These are phyloP conservation scores for Cynocephalus volans DNA, from an alignment of 2,113 vertebrate genomes.

Conservation along the genomic window DNA sequence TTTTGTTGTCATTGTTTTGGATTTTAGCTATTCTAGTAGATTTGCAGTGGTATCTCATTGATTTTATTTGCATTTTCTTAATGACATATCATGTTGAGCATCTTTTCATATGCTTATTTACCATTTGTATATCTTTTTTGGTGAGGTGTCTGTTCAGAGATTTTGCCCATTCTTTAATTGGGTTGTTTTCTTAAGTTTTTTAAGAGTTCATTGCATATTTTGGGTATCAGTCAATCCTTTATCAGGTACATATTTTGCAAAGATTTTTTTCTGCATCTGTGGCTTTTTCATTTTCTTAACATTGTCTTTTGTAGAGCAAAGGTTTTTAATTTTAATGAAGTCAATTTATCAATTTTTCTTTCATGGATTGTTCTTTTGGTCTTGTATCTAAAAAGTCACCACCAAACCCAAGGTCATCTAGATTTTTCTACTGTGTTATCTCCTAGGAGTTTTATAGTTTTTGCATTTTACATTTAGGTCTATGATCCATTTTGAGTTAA, in stretches of 20 bases:
- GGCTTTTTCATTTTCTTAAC: constrained; percentile 29
- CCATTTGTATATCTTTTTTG: background rate
- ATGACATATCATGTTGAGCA: background rate
- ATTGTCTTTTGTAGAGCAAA: background rate
- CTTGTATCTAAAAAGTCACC: background rate
- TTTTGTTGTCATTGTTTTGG: background rate
- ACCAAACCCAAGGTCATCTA: background rate
- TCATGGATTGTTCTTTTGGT: constrained; percentile 3
- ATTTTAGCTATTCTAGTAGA: background rate
- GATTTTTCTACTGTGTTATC: background rate
- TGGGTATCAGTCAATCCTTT: background rate
- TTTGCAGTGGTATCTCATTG: background rate
- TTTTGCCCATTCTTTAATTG: background rate
- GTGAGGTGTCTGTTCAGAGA: background rate
- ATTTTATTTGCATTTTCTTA: background rate
- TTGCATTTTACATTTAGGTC: background rate
- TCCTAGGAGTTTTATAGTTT: background rate
- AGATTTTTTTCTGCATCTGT: constrained; percentile 4
- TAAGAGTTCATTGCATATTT: background rate
- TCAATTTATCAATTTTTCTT: background rate
- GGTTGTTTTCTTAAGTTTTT: background rate
- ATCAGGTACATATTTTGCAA: constrained; percentile 7
- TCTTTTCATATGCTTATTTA: constrained; percentile 28
- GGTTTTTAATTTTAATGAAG: constrained; percentile 39
- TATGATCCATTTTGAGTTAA: background rate